Percentiles rank a stretch among this genome's conserved stretches.
phyloP scores from a whole-genome alignment of 2,113 vertebrate species.

The Odocoileus virginianus region DNA sequence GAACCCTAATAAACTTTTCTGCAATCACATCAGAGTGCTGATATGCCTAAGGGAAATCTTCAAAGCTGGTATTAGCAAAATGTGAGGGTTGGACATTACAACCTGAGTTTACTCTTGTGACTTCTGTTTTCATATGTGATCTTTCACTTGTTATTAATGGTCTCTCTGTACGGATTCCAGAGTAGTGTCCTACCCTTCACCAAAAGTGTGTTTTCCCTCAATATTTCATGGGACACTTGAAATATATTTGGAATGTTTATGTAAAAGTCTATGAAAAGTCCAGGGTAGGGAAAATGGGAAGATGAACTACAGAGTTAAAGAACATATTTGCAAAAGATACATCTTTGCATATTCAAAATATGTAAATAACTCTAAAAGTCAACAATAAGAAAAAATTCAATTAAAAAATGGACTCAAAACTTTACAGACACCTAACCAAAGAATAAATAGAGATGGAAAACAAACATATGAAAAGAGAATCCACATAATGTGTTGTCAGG shows the following conservation, averaged over 20 bases:
- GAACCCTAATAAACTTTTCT: neutral
- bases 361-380: neutral
- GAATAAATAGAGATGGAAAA: neutral
- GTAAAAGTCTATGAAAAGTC: neutral
- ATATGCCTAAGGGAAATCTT: neutral
- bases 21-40: neutral
- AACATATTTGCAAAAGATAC: neutral
- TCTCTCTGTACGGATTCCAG: neutral
- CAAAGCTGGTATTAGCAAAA: neutral
- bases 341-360: neutral
- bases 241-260: neutral
- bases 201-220: neutral
- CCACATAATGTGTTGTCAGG: neutral
- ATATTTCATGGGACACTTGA: neutral
- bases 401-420: neutral
- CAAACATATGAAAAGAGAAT: neutral
- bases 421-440: neutral
- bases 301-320: neutral
- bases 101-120: neutral
- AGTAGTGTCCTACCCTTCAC: neutral
- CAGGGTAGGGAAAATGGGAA: neutral
- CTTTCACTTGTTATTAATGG: neutral
- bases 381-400: neutral
- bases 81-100: neutral
- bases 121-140: neutral